phyloP scores from a whole-genome alignment of 2,113 vertebrate species.

The Colinus virginianus region DNA sequence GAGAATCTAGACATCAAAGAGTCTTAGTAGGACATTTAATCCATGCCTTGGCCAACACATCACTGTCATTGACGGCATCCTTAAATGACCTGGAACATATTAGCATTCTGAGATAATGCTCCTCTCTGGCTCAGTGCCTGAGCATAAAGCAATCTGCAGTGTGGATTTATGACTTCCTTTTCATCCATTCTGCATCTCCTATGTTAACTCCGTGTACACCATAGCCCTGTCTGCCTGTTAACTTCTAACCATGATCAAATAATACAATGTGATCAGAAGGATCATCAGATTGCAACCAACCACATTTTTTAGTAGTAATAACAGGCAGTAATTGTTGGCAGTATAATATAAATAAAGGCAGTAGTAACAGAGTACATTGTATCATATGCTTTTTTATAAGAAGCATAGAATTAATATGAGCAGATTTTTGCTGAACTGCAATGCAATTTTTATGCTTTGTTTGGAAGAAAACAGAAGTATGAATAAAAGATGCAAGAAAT shows the following conservation, averaged over 20 bases:
- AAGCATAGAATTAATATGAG: not conserved
- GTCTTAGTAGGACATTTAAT: not conserved
- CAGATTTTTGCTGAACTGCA: not conserved
- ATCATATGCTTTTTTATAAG: not conserved
- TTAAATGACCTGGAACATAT: not conserved
- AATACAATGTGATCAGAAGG: not conserved
- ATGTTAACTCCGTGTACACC: not conserved
- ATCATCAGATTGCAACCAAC: not conserved
- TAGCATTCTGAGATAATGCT: constrained; percentile 5
- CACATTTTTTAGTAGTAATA: not conserved
- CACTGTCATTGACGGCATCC: not conserved
- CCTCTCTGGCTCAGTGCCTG: not conserved
- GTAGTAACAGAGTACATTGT: not conserved
- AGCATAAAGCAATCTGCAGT: not conserved
- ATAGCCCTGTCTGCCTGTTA: not conserved
- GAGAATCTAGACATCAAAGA: not conserved
- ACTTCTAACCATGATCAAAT: not conserved
- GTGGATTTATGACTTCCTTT: constrained; percentile 23
- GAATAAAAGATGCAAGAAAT: not conserved
- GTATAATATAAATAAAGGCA: not conserved
- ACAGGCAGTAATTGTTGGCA: not conserved
- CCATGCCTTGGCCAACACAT: not conserved
- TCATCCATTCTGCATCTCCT: not conserved
- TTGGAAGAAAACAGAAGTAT: not conserved
- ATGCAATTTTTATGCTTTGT: not conserved